Base-by-base conservation (phyloP, 2,113 vertebrate genomes). In the Apodemus sylvaticus region DNA sequence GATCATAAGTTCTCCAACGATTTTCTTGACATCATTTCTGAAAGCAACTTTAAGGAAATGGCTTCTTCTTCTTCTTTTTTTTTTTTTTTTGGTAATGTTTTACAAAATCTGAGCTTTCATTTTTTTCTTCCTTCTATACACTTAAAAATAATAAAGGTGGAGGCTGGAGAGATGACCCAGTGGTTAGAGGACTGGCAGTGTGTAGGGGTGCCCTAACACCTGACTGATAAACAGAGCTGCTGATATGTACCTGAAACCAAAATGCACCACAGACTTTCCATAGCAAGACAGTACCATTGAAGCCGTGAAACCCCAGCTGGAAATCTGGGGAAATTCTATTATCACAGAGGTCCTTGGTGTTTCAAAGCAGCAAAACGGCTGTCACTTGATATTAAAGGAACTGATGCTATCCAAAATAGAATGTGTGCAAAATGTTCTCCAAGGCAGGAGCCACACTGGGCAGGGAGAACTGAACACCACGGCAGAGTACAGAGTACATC, bases 271-370 rank as follows among this genome's bases (percentile, higher is more conserved):
- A 58, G 45, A 53, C 42, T 91, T 4, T 95, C 36, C 7, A 0
- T 13, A 96, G 94, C 92, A 86, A 90, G 86, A 86, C 73, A 66
- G 51, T 6, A 19, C 22, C 0, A 2, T 34, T 70, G 77, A 10
- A 3, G 1, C 95, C 12, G 58, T 51, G 8, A 3, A 12, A 94
- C 96, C 78, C 83, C 73, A 95, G 89, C 95, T 86, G 89, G 95
- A 98, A 98, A 98, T 98, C 97, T 98, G 90, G 99, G 98, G 98
- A 98, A 98, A 98, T 99, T 99, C 94, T 90, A 95, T 93, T 95
- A 97, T 94, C 24, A 1, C 26, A 92, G 62, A 97, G 26, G 93
- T 83, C 60, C n/a, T 95, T 90, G 26, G 0, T 10, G 17, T 91
- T 83, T 95, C 97, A 88, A 96, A 97, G 97, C 31, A 97, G 89